Conservation (phyloP, 37 sponge, comb jelly and placozoan species). For the Agelas oroides region DNA sequence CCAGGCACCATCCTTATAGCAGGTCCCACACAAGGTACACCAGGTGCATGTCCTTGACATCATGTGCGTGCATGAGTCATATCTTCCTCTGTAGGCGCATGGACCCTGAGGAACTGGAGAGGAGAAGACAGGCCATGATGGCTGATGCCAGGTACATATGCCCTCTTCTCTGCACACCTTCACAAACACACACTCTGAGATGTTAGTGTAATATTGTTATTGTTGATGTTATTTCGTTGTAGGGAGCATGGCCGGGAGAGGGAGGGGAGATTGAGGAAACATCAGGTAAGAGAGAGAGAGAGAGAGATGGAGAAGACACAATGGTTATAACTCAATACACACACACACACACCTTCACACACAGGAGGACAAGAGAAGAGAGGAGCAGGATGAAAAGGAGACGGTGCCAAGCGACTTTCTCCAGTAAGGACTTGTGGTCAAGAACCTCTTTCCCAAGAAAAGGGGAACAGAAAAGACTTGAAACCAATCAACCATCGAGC, state of each 20-base stretch:
- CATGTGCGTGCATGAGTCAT: no score
- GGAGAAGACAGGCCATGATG: conserved; percentile 82
- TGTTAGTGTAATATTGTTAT: no score
- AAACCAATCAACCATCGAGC: no score
- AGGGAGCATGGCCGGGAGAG: conserved; percentile 63
- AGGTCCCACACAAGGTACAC: conserved; percentile 14
- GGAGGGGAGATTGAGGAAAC: conserved; percentile 55
- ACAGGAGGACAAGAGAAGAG: background rate
- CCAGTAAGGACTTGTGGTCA: conserved; percentile 33
- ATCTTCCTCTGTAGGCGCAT: conserved; percentile 31
- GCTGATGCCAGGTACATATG: conserved; percentile 60
- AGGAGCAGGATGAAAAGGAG: background rate
- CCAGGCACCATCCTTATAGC: conserved; percentile 9
- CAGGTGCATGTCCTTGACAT: no score
- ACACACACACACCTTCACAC: no score
- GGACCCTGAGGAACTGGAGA: conserved; percentile 64
- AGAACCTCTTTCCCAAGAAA: background rate
- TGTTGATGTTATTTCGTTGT: no score
- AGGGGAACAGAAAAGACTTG: no score
- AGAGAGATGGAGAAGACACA: no score
- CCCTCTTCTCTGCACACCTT: no score
- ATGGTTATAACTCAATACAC: no score
- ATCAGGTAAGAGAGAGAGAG: conserved; percentile 34
- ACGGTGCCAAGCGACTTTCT: background rate
- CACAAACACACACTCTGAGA: no score